phyloP scores from a whole-genome alignment of 2,888 invertebrate species.

The Lomographa bimaculata region DNA sequence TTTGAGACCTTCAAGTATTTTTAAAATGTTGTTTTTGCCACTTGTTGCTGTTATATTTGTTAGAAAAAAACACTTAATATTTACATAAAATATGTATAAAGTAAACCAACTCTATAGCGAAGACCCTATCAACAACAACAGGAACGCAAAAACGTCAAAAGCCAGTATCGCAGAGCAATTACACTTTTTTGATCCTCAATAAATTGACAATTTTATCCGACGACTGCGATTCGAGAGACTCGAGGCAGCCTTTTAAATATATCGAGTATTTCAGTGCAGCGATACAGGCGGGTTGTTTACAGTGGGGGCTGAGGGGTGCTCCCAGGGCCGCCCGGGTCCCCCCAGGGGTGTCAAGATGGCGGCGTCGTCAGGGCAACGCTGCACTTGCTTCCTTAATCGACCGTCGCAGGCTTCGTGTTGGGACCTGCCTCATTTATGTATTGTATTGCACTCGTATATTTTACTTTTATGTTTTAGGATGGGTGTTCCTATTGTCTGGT shows the following conservation, averaged over 20 bases:
- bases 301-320: constrained; percentile 55
- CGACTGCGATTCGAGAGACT: constrained; percentile 59
- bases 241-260: constrained; percentile 73
- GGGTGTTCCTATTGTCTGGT: constrained; percentile 5
- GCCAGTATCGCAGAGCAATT: constrained; percentile 40
- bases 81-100: too few relatives aligned
- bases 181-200: constrained; percentile 57
- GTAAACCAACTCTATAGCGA: too few relatives aligned
- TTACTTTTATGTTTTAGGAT: constrained; percentile 40
- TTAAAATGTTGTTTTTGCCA: too few relatives aligned
- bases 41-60: too few relatives aligned
- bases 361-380: constrained; percentile 79
- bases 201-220: constrained; percentile 65
- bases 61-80: too few relatives aligned
- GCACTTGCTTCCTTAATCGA: constrained; percentile 83
- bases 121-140: constrained; percentile 26
- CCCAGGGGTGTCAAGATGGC: constrained; percentile 73
- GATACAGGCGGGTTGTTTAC: constrained; percentile 79
- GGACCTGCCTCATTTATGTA: constrained; percentile 70
- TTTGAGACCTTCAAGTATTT: too few relatives aligned
- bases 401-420: constrained; percentile 70
- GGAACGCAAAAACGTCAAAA: constrained; percentile 35
- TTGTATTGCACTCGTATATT: constrained; percentile 75
- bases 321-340: constrained; percentile 35
- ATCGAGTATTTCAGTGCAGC: constrained; percentile 82